Percentiles rank a stretch among this genome's conserved stretches.
Conservation (phyloP, 2,888 invertebrate species). For the Caenorhabditis imperialis region DNA sequence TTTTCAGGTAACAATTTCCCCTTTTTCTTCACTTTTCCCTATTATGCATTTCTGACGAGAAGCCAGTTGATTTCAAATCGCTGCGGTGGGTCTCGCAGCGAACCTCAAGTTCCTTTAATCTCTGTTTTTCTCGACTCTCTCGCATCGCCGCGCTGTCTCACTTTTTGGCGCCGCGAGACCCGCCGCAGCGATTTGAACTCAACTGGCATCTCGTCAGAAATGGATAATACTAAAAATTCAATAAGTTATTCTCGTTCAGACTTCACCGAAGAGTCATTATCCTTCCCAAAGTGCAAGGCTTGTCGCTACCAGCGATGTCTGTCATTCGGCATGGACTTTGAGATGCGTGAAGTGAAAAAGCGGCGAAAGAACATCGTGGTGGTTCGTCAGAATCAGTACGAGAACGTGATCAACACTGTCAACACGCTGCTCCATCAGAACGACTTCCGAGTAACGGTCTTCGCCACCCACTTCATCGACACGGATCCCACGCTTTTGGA, state of each 20-base stretch:
- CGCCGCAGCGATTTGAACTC: too few species aligned
- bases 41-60: too few species aligned
- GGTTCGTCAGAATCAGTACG: neutral
- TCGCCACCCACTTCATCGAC: slow-evolving; percentile 10
- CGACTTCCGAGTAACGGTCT: neutral
- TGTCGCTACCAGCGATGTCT: slow-evolving; percentile 11
- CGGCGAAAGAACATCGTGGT: slow-evolving; percentile 6
- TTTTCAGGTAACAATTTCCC: neutral
- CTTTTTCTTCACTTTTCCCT: too few species aligned
- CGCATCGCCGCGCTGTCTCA: too few species aligned
- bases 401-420: neutral
- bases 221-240: too few species aligned
- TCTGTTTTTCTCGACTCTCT: too few species aligned
- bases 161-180: too few species aligned
- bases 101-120: too few species aligned
- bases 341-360: slow-evolving; percentile 1
- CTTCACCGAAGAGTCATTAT: neutral
- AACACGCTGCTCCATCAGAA: slow-evolving; percentile 4
- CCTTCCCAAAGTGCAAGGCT: slow-evolving; percentile 18
- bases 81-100: too few species aligned
- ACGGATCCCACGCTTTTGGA: slow-evolving; percentile 14
- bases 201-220: too few species aligned
- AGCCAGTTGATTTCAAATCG: too few species aligned
- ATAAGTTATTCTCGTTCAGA: too few species aligned
- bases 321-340: slow-evolving; percentile 16